These are phyloP conservation scores for Polymixis flavicincta DNA, from an alignment of 2,888 invertebrate species.

Conservation along the genomic window DNA sequence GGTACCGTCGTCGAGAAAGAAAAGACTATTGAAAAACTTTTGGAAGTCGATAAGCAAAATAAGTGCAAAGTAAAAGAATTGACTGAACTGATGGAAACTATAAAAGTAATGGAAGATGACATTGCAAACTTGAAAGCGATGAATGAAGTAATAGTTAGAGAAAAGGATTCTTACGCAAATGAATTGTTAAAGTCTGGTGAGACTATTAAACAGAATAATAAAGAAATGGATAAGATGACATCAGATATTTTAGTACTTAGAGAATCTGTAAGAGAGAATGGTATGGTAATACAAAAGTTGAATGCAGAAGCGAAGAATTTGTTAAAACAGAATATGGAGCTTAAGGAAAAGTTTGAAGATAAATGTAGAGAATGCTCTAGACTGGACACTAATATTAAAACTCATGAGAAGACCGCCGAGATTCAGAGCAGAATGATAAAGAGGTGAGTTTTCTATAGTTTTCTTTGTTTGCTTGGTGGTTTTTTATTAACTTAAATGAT, in stretches of 20 bases:
- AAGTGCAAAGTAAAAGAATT: constrained; percentile 66
- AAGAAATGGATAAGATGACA: constrained; percentile 81
- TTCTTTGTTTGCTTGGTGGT: background rate
- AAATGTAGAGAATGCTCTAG: constrained; percentile 76
- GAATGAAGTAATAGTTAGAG: constrained; percentile 77
- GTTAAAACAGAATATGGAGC: constrained; percentile 75
- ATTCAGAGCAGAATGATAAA: constrained; percentile 84
- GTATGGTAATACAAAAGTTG: constrained; percentile 77
- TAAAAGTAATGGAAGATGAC: constrained; percentile 72
- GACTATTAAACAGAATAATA: constrained; percentile 77
- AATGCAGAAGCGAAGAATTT: constrained; percentile 80
- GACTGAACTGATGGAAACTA: constrained; percentile 68
- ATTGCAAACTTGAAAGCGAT: constrained; percentile 74
- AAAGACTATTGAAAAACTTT: constrained; percentile 65
- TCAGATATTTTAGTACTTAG: constrained; percentile 80
- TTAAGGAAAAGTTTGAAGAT: constrained; percentile 81
- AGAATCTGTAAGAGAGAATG: constrained; percentile 79
- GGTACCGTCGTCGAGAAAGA: constrained; percentile 72
- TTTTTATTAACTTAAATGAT: background rate
- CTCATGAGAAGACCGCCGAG: constrained; percentile 84
- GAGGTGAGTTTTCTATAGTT: constrained; percentile 72
- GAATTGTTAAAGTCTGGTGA: constrained; percentile 81
- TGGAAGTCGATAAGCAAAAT: constrained; percentile 22
- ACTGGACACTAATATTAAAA: constrained; percentile 84
- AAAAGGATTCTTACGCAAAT: constrained; percentile 76